Base-by-base conservation (phyloP, 2,113 vertebrate species). In the Cyprinodon variegatus region DNA sequence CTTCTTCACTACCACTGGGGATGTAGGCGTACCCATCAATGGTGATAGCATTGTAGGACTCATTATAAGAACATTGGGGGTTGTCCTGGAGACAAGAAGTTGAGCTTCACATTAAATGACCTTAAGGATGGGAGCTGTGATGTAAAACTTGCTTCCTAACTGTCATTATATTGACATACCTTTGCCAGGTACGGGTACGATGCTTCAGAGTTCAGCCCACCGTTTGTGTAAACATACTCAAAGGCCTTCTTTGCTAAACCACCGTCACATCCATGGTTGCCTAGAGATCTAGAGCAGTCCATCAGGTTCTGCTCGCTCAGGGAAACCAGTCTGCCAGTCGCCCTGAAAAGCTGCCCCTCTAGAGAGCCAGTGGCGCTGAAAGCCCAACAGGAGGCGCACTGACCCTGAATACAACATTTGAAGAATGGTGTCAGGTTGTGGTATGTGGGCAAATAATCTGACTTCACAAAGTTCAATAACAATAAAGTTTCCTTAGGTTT, bases 291-390 rank as follows among this genome's bases (percentile, higher is more conserved):
- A 77, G 97, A 98, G 48, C 97, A 99, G 79, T 98, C 97, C 75
- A 98, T 94, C 68, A 99, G 94, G 87, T 99, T 98, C 93, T 99
- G 97, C 46, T 97, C 97, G 72, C 97, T 99, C 82, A 98, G 89
- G 0, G 95, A 95, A 64, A 98, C 89, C 78, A 99, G 92, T 13
- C 40, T 91, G 7, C 96, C 95, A 0, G 92, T 94, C 89, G 96
- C 96, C 77, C 91, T 94, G 88, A 96, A 97, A 17, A 94, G 82
- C 79, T 98, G 97, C 36, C 97, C 97, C 95, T 99, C 97, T 65
- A 99, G 90, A 57, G 96, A 93, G 0, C 97, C 97, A 0, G 95
- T 96, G 38, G 97, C 92, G 67, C 98, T 98, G 89, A 99, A 98
- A 40, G 97, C 96, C 97, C 97, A 99, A 89, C 97, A 98, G 36